phyloP scores from a whole-genome alignment of 2,113 vertebrate species.

The Bombycilla garrulus region DNA sequence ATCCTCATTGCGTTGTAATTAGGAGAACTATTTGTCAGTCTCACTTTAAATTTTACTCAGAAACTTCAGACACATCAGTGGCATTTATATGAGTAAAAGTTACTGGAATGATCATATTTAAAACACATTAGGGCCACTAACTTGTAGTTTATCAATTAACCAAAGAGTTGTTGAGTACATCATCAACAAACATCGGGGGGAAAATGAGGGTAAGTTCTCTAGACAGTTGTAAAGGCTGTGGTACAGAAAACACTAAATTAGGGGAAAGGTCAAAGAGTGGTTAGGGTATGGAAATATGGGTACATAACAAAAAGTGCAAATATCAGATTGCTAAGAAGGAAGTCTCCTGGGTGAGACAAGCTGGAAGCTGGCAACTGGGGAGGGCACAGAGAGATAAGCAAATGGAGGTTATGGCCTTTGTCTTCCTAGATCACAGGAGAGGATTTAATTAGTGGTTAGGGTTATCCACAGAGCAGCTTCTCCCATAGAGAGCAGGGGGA shows the following conservation, averaged over 20 bases:
- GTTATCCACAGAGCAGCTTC: background rate
- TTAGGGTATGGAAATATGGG: background rate
- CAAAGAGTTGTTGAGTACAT: accelerated
- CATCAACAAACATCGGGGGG: background rate
- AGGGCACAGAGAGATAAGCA: background rate
- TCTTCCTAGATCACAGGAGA: background rate
- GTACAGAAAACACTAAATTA: background rate
- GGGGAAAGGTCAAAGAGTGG: background rate
- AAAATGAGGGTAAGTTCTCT: background rate
- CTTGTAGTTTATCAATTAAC: background rate
- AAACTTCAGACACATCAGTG: background rate
- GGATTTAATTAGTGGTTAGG: background rate
- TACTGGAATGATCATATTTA: background rate
- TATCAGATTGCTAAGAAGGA: background rate
- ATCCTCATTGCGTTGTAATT: background rate
- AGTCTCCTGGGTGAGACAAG: background rate
- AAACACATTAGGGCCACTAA: background rate
- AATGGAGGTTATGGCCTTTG: background rate
- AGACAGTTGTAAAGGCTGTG: background rate
- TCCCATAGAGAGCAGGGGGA: background rate
- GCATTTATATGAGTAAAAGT: background rate
- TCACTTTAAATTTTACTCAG: background rate
- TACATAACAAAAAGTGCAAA: background rate
- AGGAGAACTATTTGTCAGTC: background rate
- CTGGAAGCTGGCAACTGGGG: background rate